Evolutionary conservation across 2,888 invertebrate species (phyloP).

Genomic region (Epinotia demarniana): DNA sequence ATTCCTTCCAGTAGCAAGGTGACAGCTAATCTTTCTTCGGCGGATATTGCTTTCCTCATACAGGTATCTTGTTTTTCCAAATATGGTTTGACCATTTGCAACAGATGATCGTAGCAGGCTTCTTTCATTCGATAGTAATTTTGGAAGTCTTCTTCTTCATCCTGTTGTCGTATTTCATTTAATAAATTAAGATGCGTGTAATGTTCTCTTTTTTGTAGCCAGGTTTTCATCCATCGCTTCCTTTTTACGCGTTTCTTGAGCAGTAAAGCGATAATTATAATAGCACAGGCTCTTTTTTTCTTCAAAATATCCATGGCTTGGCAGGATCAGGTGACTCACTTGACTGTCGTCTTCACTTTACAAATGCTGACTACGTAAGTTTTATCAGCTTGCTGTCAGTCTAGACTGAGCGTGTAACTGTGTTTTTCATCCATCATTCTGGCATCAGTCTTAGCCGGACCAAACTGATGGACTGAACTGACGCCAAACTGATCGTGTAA

Average conservation of each 20-base stretch:
- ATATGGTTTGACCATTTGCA: constrained; percentile 42
- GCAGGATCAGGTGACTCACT: constrained; percentile 36
- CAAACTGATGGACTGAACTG: constrained; percentile 42
- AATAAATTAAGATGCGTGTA: constrained; percentile 42
- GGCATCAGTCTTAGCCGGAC: constrained; percentile 35
- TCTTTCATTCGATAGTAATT: constrained; percentile 45
- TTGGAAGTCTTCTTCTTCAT: constrained; percentile 35
- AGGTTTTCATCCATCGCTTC: constrained; percentile 36
- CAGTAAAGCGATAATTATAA: constrained; percentile 45
- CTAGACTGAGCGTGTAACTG: constrained; percentile 44
- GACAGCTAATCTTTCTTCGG: constrained; percentile 42
- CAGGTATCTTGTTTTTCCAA: constrained; percentile 41
- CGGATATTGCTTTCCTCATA: constrained; percentile 30
- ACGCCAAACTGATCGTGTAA: constrained; percentile 38
- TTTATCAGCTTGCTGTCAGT: constrained; percentile 36
- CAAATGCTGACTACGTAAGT: too few relatives aligned
- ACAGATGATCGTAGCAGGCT: constrained; percentile 44
- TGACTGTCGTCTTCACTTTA: too few relatives aligned
- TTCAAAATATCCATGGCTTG: constrained; percentile 12
- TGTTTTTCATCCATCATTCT: constrained; percentile 37
- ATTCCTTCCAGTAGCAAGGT: constrained; percentile 40
- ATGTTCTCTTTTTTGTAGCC: constrained; percentile 22
- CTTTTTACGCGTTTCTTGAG: constrained; percentile 46
- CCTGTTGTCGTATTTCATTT: constrained; percentile 30
- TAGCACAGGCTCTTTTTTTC: constrained; percentile 45